A percentile compares a stretch with the other conserved stretches of the same genome.
Conservation (phyloP, 2,888 invertebrate species). For the Drosophila rellima region DNA sequence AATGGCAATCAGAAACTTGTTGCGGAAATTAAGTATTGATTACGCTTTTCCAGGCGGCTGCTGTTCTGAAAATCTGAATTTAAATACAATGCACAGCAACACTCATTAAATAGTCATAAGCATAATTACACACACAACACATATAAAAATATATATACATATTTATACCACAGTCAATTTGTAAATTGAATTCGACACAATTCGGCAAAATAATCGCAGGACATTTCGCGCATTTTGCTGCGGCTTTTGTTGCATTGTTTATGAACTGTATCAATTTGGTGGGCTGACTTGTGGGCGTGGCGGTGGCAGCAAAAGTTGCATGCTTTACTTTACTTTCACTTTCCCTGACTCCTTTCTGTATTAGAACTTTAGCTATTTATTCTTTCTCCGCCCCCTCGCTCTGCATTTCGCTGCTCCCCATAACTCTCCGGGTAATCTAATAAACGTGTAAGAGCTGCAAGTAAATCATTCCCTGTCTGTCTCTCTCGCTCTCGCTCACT, state of each 20-base stretch:
- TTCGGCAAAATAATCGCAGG: conserved; percentile 7
- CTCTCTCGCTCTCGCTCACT: not conserved
- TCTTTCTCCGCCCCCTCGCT: not conserved
- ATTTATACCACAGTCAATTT: conserved; percentile 11
- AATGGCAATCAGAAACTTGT: conserved; percentile 59
- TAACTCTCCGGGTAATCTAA: conserved; percentile 37
- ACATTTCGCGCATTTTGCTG: conserved; percentile 17
- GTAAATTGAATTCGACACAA: conserved; percentile 33
- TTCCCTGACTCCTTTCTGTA: not conserved
- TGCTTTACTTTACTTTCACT: not conserved
- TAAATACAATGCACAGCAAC: conserved; percentile 34
- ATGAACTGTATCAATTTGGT: conserved; percentile 44
- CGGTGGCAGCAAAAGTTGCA: conserved; percentile 8
- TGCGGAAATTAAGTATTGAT: conserved; percentile 74
- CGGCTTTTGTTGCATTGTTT: conserved; percentile 54
- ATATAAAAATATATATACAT: not conserved
- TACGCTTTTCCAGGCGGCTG: conserved; percentile 29
- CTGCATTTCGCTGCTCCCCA: not conserved
- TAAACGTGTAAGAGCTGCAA: conserved; percentile 38
- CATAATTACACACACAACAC: conserved; percentile 47
- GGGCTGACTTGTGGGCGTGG: conserved; percentile 24
- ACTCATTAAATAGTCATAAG: conserved; percentile 69
- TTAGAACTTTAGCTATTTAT: not conserved
- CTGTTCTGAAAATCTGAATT: conserved; percentile 42
- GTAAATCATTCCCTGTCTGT: conserved; percentile 61